Percentiles rank a stretch among this genome's conserved stretches.
These are phyloP conservation scores for Zosterops borbonicus DNA, from an alignment of 2,113 vertebrate genomes.

Conservation along the genomic window DNA sequence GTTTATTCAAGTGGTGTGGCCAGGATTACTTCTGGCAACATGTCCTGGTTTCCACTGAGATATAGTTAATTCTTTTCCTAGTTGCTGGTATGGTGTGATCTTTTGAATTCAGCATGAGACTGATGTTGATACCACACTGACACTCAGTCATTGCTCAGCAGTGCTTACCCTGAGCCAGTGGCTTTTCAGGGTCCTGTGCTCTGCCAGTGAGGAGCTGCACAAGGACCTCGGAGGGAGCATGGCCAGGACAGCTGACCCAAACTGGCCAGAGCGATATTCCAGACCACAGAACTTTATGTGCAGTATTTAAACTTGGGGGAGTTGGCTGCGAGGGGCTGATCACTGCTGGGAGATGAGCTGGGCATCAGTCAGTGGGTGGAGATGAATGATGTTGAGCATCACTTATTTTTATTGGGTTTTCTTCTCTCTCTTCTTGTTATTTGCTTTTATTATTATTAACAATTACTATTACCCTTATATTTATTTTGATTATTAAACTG, in stretches of 20 bases:
- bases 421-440: neutral
- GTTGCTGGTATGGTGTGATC: neutral
- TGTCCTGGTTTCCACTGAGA: neutral
- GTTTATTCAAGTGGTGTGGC: neutral
- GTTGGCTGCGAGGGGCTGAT: neutral
- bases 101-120: neutral
- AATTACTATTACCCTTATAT: neutral
- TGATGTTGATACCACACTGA: neutral
- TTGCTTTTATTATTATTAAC: accelerated
- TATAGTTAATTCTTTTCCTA: neutral
- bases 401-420: neutral
- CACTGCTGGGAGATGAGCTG: neutral
- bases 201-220: neutral
- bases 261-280: too few relatives aligned
- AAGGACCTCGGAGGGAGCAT: neutral
- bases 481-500: neutral
- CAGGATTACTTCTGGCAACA: neutral
- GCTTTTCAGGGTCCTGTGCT: neutral
- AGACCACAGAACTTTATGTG: accelerated
- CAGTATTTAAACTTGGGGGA: neutral
- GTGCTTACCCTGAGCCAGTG: neutral
- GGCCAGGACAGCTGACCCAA: neutral
- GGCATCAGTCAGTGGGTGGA: neutral
- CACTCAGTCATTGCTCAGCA: neutral
- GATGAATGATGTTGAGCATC: neutral